Percentiles rank a stretch among this genome's conserved stretches.
Conservation (phyloP, 2,113 vertebrate species). For the Carassius auratus region DNA sequence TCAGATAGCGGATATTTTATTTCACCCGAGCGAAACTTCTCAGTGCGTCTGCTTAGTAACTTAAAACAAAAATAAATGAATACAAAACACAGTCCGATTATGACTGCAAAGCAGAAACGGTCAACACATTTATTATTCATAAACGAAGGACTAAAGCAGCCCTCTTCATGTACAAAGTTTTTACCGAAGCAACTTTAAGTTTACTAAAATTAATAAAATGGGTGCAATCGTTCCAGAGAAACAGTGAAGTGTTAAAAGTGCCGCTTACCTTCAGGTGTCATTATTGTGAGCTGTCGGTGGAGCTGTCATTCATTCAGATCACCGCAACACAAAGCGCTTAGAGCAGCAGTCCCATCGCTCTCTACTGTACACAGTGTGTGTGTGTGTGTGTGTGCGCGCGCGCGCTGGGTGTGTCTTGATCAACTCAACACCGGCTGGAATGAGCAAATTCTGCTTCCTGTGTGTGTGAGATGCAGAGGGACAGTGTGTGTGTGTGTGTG, state of each 20-base stretch:
- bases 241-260: neutral
- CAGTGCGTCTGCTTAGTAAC: neutral
- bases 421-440: slow-evolving; percentile 50
- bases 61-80: neutral
- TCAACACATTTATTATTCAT: neutral
- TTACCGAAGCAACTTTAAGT: neutral
- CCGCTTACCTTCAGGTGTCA: slow-evolving; percentile 61
- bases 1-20: slow-evolving; percentile 29
- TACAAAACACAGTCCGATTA: neutral
- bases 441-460: slow-evolving; percentile 59
- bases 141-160: neutral
- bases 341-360: slow-evolving; percentile 51
- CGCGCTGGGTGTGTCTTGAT: slow-evolving; percentile 59
- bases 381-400: slow-evolving; percentile 8
- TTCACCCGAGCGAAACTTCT: neutral
- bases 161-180: neutral
- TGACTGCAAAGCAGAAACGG: neutral
- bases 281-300: slow-evolving; percentile 42
- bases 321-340: neutral
- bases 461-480: slow-evolving; percentile 19
- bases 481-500: neutral
- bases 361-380: slow-evolving; percentile 22
- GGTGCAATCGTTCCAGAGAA: neutral
- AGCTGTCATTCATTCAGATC: slow-evolving; percentile 31
- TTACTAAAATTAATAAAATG: neutral